phyloP scores from a whole-genome alignment of 2,113 vertebrate genomes.

The Heterocephalus glaber region DNA sequence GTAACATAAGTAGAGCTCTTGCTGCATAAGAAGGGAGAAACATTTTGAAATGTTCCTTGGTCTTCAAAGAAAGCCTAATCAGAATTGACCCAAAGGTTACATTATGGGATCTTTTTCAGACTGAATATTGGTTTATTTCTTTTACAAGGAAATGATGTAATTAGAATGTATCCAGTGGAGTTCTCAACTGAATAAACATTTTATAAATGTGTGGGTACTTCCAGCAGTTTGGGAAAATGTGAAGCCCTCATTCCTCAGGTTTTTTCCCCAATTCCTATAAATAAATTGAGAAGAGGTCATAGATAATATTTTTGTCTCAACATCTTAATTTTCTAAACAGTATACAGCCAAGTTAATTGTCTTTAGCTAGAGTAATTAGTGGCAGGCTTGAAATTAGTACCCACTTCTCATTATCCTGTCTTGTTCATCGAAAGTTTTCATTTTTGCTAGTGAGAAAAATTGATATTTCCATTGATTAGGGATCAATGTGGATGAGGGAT shows the following conservation, averaged over 20 bases:
- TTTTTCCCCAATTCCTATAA: background rate
- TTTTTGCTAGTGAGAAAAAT: background rate
- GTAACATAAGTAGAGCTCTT: slow-evolving; percentile 23
- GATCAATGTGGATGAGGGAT: background rate
- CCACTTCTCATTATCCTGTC: background rate
- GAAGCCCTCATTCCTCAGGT: background rate
- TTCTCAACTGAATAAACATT: background rate
- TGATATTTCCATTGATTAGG: background rate
- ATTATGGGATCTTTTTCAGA: background rate
- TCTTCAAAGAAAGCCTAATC: background rate
- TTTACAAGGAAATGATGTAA: background rate
- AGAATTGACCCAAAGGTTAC: slow-evolving; percentile 7
- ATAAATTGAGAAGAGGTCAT: background rate
- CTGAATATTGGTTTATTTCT: slow-evolving; percentile 22
- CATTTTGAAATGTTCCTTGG: background rate
- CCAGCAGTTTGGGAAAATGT: background rate
- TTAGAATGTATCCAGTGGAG: background rate
- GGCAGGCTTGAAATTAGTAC: background rate
- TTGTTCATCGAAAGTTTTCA: background rate
- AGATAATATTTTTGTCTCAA: background rate
- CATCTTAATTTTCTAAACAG: background rate
- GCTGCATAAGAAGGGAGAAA: background rate
- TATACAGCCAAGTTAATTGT: background rate
- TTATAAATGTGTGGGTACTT: background rate
- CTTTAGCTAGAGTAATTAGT: background rate